phyloP scores from a whole-genome alignment of 92 coral and sea anemone genomes.

The Epizoanthus scotinus region DNA sequence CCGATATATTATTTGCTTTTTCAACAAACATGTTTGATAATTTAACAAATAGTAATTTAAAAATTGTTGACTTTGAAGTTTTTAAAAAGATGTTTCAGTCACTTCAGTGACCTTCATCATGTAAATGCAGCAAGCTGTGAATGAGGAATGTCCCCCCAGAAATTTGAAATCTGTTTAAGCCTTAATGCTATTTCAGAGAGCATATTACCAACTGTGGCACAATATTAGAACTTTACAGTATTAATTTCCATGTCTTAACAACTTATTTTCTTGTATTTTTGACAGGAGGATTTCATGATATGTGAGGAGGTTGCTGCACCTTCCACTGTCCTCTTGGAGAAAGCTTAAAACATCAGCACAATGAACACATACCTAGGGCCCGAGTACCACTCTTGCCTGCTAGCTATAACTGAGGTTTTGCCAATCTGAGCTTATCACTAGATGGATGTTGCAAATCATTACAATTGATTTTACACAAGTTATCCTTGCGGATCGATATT shows the following conservation, averaged over 20 bases:
- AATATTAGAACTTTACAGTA: too few species aligned
- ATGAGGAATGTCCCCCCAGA: too few species aligned
- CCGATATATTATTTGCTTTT: too few species aligned
- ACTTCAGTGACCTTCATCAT: too few species aligned
- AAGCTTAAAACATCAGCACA: conserved; percentile 49
- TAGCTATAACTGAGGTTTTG: neutral
- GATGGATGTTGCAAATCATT: neutral
- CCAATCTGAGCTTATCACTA: neutral
- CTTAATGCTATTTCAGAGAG: too few species aligned
- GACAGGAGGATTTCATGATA: conserved; percentile 96
- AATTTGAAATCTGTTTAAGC: too few species aligned
- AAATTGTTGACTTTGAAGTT: too few species aligned
- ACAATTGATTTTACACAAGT: neutral
- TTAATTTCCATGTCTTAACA: neutral
- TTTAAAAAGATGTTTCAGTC: too few species aligned
- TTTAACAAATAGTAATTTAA: too few species aligned
- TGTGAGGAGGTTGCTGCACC: conserved; percentile 81
- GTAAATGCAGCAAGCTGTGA: too few species aligned
- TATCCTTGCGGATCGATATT: neutral
- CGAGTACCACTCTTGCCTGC: neutral
- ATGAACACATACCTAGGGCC: neutral
- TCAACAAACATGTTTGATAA: too few species aligned
- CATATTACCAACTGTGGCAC: too few species aligned
- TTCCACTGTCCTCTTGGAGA: conserved; percentile 66
- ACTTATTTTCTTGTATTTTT: neutral